Base-by-base conservation (phyloP, 2,113 vertebrate species). In the Theristicus caerulescens region DNA sequence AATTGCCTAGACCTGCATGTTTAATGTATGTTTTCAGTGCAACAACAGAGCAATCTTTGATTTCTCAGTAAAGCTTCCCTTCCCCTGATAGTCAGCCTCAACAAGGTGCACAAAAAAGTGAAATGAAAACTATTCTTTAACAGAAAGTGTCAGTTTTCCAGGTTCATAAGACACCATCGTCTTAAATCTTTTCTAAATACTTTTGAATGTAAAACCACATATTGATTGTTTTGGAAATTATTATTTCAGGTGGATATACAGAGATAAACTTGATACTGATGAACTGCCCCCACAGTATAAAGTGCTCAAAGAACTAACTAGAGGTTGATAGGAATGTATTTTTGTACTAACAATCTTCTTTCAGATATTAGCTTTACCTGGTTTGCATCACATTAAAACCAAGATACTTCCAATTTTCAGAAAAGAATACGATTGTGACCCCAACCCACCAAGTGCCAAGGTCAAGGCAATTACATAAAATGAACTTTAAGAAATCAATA, bases 401-500 rank as follows among this genome's bases (percentile, higher is more conserved):
- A 79, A 93, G 54, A 61, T 27, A 65, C 58, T 85, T 80, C 12
- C 3, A 58, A 49, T 86, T 58, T 87, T 89, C 47, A 71, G 61
- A 58, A 84, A 89, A 88, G 22, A 86, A 27, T 36, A 32, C 8
- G 34, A 87, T 42, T 13, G 15, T 36, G 57, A 88, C 26, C 61
- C 34, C 58, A 93, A n/a, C 2, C 24, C n/a, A 11, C 10, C 7
- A 73, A 49, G 70, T 51, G 34, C 31, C 38, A 80, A 86, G 65
- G 73, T 87, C 84, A 91, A 90, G 20, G 11, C 78, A 87, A 74
- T 91, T 93, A 93, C 34, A 82, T 51, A 38, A 79, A 90, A 95
- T 51, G 20, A 91, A 87, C 25, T 82, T 87, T 51, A 82, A 44
- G 59, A 94, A 96, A 91, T 91, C 90, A 84, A 94, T 95, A 82